Base-by-base conservation (phyloP, 2,888 invertebrate genomes). In the Strigamia crassipes region DNA sequence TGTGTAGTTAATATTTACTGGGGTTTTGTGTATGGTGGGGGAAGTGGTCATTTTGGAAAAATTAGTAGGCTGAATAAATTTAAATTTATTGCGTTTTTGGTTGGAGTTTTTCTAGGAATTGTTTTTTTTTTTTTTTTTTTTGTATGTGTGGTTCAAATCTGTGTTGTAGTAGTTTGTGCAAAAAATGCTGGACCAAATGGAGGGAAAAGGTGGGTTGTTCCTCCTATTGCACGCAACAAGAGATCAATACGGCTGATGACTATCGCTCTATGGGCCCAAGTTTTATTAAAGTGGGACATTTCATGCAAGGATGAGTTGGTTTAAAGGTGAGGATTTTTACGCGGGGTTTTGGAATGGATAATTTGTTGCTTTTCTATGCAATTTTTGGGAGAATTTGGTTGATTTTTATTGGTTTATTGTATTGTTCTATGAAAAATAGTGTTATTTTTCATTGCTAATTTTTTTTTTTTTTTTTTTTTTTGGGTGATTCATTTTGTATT, bases 201-300 rank as follows among this genome's bases (percentile, higher is more conserved):
- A 66, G 61, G 21, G 61, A 66, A 66, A 66, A 66, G 61, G 61
- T 66, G 61, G 61, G 61, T 21, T 66, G 61, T 66, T 66, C 61
- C 61, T 66, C 21, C 61, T 66, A 66, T 66, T 66, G 61, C 61
- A 66, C 61, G 61, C 61, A 66, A 66, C 61, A 66, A 66, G 61
- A 66, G 61, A 66, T 66, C 61, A 66, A 66, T 66, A 66, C 61
- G 18, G 61, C 61, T 66, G 61, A 66, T 66, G 61, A 66, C 61
- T 66, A 66, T 66, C 61, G 61, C 61, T 66, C 21, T 23, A 66
- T 66, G 61, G 46, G 61, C 21, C 61, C 61, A 66, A 66, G 61
- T 66, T 66, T 66, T 66, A 66, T 66, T 66, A 66, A 66, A 66
- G 61, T 66, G 61, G 61, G 61, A 66, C 21, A 18, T 66, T 66